phyloP scores from a whole-genome alignment of 2,797 vertebrate genomes.

The Sebastes hubbsi region DNA sequence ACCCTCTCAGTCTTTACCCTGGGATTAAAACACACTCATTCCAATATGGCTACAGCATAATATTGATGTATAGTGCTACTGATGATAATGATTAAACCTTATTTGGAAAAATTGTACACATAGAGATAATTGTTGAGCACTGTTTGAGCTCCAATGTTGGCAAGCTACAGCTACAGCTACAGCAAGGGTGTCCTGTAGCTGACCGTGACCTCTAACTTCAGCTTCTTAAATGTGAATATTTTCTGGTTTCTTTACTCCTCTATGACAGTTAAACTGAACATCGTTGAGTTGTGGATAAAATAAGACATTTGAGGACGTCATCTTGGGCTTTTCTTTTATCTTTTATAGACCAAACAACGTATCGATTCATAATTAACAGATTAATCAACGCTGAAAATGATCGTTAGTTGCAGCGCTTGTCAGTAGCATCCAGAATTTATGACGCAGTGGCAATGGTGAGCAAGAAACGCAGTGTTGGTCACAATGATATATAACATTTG shows the following conservation, averaged over 20 bases:
- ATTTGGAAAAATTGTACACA: background rate
- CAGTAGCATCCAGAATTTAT: background rate
- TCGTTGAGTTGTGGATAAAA: too few species aligned
- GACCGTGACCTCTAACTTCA: background rate
- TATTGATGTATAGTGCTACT: background rate
- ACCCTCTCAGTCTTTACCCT: conserved; percentile 23
- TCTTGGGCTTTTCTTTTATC: too few species aligned
- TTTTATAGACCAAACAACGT: too few species aligned
- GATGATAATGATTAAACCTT: background rate
- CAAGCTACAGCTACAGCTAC: too few species aligned
- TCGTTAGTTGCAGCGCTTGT: too few species aligned
- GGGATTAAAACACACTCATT: conserved; percentile 28
- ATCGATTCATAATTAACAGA: too few species aligned
- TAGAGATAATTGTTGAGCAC: background rate
- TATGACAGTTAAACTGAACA: too few species aligned
- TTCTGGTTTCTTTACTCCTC: too few species aligned
- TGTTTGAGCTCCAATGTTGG: background rate
- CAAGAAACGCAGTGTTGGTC: background rate
- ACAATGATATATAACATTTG: background rate
- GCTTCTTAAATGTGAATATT: too few species aligned
- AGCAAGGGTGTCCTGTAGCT: too few species aligned
- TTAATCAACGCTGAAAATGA: too few species aligned
- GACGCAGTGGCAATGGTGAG: background rate
- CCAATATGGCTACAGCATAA: background rate
- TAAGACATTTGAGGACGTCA: too few species aligned